Conservation (phyloP, 23 tunicate species). For the Trididemnum clinides region DNA sequence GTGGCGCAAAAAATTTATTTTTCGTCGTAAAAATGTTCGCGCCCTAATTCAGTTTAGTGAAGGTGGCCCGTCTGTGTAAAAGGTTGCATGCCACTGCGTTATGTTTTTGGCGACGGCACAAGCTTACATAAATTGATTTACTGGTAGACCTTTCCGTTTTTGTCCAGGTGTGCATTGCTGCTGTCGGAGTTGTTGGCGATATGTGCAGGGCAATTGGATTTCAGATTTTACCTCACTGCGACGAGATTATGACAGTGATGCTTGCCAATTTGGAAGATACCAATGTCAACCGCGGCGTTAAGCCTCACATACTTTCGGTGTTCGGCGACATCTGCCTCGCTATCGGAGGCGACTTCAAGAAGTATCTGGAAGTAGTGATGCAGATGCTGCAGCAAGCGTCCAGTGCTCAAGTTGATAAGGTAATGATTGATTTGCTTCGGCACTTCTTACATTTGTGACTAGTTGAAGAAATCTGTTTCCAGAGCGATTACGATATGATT, state of each 20-base stretch:
- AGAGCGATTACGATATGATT: slow-evolving; percentile 90
- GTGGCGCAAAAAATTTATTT: too few species aligned
- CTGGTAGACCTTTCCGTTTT: neutral
- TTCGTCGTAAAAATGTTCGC: too few species aligned
- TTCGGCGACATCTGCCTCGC: slow-evolving; percentile 94
- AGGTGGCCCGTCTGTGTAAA: too few species aligned
- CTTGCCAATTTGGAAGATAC: slow-evolving; percentile 68
- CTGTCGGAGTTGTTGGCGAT: slow-evolving; percentile 95
- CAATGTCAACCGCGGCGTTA: slow-evolving; percentile 79
- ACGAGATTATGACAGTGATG: slow-evolving; percentile 75
- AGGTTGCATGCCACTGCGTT: too few species aligned
- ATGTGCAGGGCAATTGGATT: slow-evolving; percentile 80
- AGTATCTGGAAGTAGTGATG: slow-evolving; percentile 73
- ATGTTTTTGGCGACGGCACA: too few species aligned
- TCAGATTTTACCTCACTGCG: slow-evolving; percentile 62
- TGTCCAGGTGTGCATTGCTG: slow-evolving; percentile 88
- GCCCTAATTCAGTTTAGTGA: too few species aligned
- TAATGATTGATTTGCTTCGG: neutral
- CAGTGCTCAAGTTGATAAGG: slow-evolving; percentile 82
- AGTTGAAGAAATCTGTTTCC: neutral
- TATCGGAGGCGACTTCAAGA: slow-evolving; percentile 78
- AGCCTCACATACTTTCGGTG: slow-evolving; percentile 93
- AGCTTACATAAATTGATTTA: too few species aligned
- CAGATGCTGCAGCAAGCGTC: slow-evolving; percentile 92
- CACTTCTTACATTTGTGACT: neutral